phyloP scores from a whole-genome alignment of 2,888 invertebrate species.

The Macaria notata region DNA sequence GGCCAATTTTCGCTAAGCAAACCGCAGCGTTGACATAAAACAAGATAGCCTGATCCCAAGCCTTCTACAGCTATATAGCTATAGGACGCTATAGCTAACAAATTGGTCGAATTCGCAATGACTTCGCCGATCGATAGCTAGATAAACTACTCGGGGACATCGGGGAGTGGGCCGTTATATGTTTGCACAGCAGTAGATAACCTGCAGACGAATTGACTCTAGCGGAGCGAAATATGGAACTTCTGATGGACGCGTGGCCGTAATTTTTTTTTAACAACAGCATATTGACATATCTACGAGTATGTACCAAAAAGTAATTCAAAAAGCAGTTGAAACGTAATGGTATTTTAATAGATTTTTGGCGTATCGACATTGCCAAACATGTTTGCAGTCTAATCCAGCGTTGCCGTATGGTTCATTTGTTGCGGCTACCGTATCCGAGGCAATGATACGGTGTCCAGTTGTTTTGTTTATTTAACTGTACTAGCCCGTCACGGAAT shows the following conservation, averaged over 20 bases:
- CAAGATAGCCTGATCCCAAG: conserved; percentile 16
- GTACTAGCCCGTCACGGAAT: background rate
- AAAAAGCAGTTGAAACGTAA: no score
- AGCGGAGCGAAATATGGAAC: background rate
- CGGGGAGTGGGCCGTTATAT: conserved; percentile 16
- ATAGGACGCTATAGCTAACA: conserved; percentile 35
- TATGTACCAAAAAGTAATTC: no score
- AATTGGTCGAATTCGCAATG: conserved; percentile 51
- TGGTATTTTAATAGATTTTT: no score
- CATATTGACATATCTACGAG: no score
- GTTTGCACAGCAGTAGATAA: conserved; percentile 24
- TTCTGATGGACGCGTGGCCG: no score
- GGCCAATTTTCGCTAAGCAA: no score
- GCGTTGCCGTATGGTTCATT: conserved; percentile 6
- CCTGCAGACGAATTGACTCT: conserved; percentile 14
- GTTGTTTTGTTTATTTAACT: conserved; percentile 3
- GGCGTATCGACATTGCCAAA: background rate
- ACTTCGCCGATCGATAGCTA: conserved; percentile 63
- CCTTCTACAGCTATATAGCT: conserved; percentile 13
- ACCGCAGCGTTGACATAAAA: conserved; percentile 10
- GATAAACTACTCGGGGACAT: conserved; percentile 62
- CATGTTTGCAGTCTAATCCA: conserved; percentile 7
- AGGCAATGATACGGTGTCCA: background rate
- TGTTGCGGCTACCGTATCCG: background rate
- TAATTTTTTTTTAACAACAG: no score